Evolutionary conservation across 2,888 invertebrate genomes (phyloP).

Genomic region (Anoncus sp.): DNA sequence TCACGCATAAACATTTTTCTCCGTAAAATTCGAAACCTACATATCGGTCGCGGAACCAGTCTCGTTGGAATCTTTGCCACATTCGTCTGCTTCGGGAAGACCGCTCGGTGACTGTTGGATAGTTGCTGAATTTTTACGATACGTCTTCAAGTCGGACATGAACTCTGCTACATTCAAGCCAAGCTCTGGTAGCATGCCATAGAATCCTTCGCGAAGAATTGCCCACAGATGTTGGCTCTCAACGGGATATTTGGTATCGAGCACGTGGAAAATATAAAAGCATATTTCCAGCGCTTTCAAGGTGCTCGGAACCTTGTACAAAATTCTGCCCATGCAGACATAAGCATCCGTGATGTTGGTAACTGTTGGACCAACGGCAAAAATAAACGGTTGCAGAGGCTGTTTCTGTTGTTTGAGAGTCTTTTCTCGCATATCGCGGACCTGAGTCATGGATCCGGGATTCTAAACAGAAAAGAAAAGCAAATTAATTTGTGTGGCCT

Average conservation of each 20-base stretch:
- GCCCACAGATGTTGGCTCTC: not conserved
- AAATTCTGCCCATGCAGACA: not conserved
- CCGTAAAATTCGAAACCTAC: no score
- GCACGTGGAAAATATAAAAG: not conserved
- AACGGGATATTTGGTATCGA: not conserved
- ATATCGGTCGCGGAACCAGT: no score
- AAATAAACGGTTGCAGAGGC: not conserved
- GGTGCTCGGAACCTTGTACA: not conserved
- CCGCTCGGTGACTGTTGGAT: no score
- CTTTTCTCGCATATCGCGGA: constrained; percentile 9
- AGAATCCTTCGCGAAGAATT: not conserved
- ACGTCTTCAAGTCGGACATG: not conserved
- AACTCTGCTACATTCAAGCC: not conserved
- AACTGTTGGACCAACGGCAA: not conserved
- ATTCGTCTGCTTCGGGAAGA: no score
- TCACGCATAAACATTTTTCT: no score
- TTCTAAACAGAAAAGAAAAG: not conserved
- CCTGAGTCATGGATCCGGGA: constrained; percentile 1
- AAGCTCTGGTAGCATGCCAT: not conserved
- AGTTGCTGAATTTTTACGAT: no score
- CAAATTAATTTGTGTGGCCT: no score
- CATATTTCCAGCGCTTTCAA: constrained; percentile 1
- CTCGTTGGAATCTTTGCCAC: no score
- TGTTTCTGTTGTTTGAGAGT: not conserved
- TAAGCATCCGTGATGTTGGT: not conserved